phyloP scores from a whole-genome alignment of 2,113 vertebrate species.

The Bolborhynchus lineola region DNA sequence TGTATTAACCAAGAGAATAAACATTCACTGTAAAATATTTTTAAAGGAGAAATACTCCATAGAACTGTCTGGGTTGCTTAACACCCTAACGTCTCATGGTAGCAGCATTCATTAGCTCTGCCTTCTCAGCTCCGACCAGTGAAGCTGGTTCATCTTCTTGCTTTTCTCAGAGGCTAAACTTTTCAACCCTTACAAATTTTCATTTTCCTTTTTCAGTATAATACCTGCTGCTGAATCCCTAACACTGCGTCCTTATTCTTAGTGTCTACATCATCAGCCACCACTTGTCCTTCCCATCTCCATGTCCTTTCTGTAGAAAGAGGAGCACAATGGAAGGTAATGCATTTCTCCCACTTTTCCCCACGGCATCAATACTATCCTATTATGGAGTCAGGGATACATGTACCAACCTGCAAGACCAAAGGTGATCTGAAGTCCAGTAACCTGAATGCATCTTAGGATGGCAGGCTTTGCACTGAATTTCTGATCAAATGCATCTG shows the following conservation, averaged over 20 bases:
- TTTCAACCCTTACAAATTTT: neutral
- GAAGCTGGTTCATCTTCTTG: neutral
- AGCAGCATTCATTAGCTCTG: neutral
- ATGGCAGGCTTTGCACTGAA: neutral
- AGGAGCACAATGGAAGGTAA: neutral
- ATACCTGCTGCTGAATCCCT: neutral
- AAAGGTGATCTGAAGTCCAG: neutral
- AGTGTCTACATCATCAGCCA: fast-evolving
- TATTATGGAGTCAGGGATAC: neutral
- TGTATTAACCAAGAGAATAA: neutral
- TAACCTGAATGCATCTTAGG: neutral
- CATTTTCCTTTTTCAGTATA: neutral
- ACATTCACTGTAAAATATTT: neutral
- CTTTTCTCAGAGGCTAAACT: neutral
- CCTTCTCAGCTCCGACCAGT: neutral
- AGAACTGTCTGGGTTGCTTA: neutral
- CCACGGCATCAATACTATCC: neutral
- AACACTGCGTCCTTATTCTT: neutral
- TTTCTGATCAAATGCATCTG: neutral
- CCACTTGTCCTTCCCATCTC: fast-evolving
- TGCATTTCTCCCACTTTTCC: neutral
- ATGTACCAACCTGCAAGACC: fast-evolving
- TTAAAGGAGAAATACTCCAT: neutral
- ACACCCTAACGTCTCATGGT: neutral
- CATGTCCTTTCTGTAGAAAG: neutral